phyloP scores from a whole-genome alignment of 2,888 invertebrate genomes.

The Andrena trimmerana region DNA sequence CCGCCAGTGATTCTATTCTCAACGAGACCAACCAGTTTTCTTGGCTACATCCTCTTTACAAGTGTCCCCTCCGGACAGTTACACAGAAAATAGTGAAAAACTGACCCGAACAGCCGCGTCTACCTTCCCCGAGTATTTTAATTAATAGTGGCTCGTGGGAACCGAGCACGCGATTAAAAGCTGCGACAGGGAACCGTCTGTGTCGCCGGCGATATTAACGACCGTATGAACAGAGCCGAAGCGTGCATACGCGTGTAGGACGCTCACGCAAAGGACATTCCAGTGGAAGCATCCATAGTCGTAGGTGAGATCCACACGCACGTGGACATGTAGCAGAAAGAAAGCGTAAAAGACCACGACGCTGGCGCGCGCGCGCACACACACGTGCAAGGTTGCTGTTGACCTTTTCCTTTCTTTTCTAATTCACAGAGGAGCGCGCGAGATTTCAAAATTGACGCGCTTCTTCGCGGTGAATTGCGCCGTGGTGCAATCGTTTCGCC shows the following conservation, averaged over 20 bases:
- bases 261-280: conserved; percentile 49
- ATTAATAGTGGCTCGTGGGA: conserved; percentile 46
- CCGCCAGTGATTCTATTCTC: no score
- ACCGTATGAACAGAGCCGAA: conserved; percentile 45
- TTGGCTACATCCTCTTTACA: no score
- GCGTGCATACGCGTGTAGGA: conserved; percentile 21
- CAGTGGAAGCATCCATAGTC: conserved; percentile 5
- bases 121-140: neutral
- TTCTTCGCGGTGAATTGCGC: neutral
- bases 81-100: neutral
- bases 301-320: conserved; percentile 5
- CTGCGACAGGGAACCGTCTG: conserved; percentile 38
- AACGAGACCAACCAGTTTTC: no score
- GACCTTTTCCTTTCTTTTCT: conserved; percentile 49
- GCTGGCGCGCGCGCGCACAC: neutral
- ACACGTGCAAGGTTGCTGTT: conserved; percentile 5
- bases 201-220: conserved; percentile 53
- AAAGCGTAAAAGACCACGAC: conserved; percentile 25
- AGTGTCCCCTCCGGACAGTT: no score
- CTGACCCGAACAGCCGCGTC: neutral
- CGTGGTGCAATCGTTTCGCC: conserved; percentile 43
- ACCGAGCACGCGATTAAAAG: conserved; percentile 49
- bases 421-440: conserved; percentile 1
- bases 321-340: conserved; percentile 11
- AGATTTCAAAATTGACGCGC: conserved; percentile 44